phyloP scores from a whole-genome alignment of 2,888 invertebrate species.

The Thecophora atra region DNA sequence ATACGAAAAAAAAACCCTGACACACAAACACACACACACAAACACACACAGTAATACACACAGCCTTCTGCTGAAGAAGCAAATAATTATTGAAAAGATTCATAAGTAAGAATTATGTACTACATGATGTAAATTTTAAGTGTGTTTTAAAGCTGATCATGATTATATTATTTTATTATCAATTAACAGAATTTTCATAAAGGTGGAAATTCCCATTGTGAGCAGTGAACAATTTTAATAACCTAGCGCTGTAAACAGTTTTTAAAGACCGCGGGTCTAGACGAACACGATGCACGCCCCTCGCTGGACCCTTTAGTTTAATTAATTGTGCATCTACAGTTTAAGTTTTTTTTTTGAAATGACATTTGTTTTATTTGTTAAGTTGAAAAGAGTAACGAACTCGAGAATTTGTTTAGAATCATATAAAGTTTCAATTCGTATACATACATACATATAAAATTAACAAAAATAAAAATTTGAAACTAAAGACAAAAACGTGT shows the following conservation, averaged over 20 bases:
- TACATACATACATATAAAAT: constrained; percentile 27
- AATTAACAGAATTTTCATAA: too few relatives aligned
- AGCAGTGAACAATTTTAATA: too few relatives aligned
- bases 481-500: constrained; percentile 9
- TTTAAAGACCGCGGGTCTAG: too few relatives aligned
- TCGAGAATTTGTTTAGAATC: constrained; percentile 29
- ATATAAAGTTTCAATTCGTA: constrained; percentile 33
- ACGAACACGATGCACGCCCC: background rate
- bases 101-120: constrained; percentile 2
- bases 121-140: too few relatives aligned
- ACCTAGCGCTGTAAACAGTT: too few relatives aligned
- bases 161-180: too few relatives aligned
- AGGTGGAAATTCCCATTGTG: too few relatives aligned
- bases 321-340: constrained; percentile 13
- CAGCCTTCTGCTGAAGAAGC: background rate
- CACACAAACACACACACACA: constrained; percentile 33
- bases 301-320: background rate
- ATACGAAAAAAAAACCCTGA: too few relatives aligned
- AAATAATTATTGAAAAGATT: background rate
- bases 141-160: too few relatives aligned
- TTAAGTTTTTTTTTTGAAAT: too few relatives aligned
- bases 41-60: constrained; percentile 24
- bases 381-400: too few relatives aligned
- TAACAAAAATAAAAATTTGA: constrained; percentile 28
- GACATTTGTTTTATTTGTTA: too few relatives aligned